Base-by-base conservation (phyloP, 64 coral and sea anemone genomes). In the Dendrophyllia cribrosa region DNA sequence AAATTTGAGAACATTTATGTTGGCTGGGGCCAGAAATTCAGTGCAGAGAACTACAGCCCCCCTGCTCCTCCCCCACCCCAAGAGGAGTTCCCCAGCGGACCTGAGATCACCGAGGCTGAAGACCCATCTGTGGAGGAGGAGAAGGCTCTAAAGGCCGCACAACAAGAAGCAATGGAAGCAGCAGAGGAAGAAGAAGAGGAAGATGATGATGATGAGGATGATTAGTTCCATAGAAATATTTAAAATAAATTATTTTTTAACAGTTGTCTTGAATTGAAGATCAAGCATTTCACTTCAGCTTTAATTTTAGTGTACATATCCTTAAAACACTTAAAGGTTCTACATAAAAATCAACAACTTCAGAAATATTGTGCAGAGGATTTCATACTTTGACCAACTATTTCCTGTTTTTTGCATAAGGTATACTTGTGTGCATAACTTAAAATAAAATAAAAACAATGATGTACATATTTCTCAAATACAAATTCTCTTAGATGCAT, bases 1-100 rank as follows among this genome's bases (percentile, higher is more conserved):
- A 99, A 99, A 96, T 99, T 99, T 88, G 97, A 99, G 60, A 99
- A 99, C 49, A 87, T 99, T 44, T 99, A 99, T 70, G 88, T 99
- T 89, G 94, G 97, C 43, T 96, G 94, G 94, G 97, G 91, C 43
- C 97, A 99, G 71, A 96, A 96, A 86, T 99, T 88, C 70, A 82
- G 88, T 81, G 94, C 97, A 80, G 97, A 99, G 75, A 99, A 99
- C 76, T 99, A 99, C 51, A 99, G 97, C 70, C 97, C 97, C 16
- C 97, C 97, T 14, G 87, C 97, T 7, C 97, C 97, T 78, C 91
- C 97, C 10, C 69, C 88, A 72, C 97, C 97, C 9, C 97, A 96
- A 85, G 97, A 99, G 70, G 97, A 99, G 66, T 99, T 94, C 49
- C 88, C 97, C n/a, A 99, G 97, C 78, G 97, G 94, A 62, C 88